phyloP scores from a whole-genome alignment of 2,113 vertebrate genomes.

The human region DNA sequence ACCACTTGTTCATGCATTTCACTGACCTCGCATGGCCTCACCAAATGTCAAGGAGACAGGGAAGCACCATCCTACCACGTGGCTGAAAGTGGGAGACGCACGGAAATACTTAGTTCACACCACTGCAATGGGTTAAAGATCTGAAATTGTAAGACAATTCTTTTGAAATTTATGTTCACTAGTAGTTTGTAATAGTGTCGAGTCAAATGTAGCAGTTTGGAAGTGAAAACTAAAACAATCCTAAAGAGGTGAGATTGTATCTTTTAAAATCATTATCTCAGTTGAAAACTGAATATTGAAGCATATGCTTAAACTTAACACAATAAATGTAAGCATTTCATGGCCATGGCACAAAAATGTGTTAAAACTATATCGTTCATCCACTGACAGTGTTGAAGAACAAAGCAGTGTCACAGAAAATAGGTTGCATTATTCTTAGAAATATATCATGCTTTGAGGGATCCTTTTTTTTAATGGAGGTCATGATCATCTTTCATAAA shows the following conservation, averaged over 20 bases:
- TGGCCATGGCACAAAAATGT: neutral
- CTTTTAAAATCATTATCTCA: conserved; percentile 5
- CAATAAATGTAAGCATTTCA: neutral
- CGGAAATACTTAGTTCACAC: neutral
- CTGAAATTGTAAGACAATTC: neutral
- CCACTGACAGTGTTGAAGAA: neutral
- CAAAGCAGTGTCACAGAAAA: neutral
- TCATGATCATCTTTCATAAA: neutral
- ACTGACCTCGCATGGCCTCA: neutral
- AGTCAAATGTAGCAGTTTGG: neutral
- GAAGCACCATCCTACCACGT: neutral
- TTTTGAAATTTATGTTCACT: neutral
- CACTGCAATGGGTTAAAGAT: neutral
- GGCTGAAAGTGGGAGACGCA: neutral
- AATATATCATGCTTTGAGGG: neutral
- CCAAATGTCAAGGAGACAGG: neutral
- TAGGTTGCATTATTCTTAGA: neutral
- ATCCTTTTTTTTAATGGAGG: neutral
- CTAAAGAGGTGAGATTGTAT: neutral
- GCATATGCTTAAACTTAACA: neutral
- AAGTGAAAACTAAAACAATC: neutral
- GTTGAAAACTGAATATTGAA: neutral
- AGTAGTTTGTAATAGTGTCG: conserved; percentile 11
- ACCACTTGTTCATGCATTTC: neutral
- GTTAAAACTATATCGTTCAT: neutral